phyloP scores from a whole-genome alignment of 2,797 vertebrate genomes.

The Ptychobarbus kaznakovi region DNA sequence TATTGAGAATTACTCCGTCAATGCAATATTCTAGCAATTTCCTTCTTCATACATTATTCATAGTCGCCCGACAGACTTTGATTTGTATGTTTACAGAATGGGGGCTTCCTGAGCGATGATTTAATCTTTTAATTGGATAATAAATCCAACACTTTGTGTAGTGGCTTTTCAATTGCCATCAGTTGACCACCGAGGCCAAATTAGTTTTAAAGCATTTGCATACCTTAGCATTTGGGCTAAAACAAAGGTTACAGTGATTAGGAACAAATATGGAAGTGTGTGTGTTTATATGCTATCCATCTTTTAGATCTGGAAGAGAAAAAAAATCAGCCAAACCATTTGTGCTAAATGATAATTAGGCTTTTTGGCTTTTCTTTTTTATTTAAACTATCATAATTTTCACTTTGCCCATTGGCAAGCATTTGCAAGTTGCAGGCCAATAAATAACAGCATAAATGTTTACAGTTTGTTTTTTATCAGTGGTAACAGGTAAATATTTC shows the following conservation, averaged over 20 bases:
- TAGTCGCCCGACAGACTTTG: constrained; percentile 54
- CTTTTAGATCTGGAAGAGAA: not conserved
- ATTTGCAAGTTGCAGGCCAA: constrained; percentile 34
- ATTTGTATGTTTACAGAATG: constrained; percentile 61
- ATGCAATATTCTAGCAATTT: constrained; percentile 52
- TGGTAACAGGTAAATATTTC: constrained; percentile 34
- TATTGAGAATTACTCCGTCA: constrained; percentile 44
- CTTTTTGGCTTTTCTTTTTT: not conserved
- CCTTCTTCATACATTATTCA: constrained; percentile 59
- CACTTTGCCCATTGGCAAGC: constrained; percentile 22
- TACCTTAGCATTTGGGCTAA: constrained; percentile 45
- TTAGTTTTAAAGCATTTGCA: constrained; percentile 52
- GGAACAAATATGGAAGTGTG: constrained; percentile 17
- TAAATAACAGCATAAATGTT: constrained; percentile 36
- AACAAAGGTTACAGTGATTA: constrained; percentile 46
- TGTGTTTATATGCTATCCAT: not conserved
- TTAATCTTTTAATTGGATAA: constrained; percentile 66
- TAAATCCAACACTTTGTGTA: constrained; percentile 60
- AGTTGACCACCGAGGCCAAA: constrained; percentile 55
- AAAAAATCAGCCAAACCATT: not conserved
- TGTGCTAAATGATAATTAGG: not conserved
- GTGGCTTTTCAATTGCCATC: constrained; percentile 53
- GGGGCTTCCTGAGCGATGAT: constrained; percentile 57
- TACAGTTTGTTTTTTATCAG: constrained; percentile 36
- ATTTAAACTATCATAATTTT: constrained; percentile 21